Evolutionary conservation across 1,140 invertebrate species (phyloP), one percentile per base, ranked within the genome.

Genomic region (Aricia agestis): DNA sequence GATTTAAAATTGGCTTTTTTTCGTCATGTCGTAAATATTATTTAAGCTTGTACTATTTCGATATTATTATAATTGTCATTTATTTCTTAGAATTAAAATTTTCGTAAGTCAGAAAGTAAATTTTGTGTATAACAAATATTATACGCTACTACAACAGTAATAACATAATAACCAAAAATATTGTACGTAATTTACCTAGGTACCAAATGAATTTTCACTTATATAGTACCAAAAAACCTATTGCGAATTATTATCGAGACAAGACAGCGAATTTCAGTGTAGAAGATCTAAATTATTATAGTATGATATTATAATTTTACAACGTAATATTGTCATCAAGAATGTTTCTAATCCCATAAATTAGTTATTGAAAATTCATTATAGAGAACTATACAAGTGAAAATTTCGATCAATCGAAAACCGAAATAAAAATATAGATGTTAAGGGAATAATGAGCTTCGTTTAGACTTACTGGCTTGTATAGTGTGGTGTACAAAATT

Each of bases 391-490:
- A 15, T 52, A 52, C 9, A 52, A 52, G 45, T 52, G 45, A 52
- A 52, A 52, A 52, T 52, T 11, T 52, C 45, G 11, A 18, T n/a
- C 19, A 25, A 19, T 25, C 11, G 59, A 63, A 63, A 63, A 19
- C 59, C 19, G n/a, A 59, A 59, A 59, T 59, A 77, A 82, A 80
- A n/a, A n/a, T n/a, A 87, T 90, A 91, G 87, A 76, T 83, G 72
- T 84, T 91, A 89, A 89, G 86, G 87, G 87, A 90, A 89, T 77
- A 83, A 91, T 89, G 89, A 91, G 89, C 89, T 91, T 91, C 80
- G 74, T 89, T 89, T 91, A 91, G 89, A 89, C 74, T 87, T 78
- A 91, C 85, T 89, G 85, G 89, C 87, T 91, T 89, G 77, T 85
- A 84, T 86, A 82, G 80, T 87, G 83, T 86, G 86, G 82, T 89